phyloP scores from a whole-genome alignment of 2,888 invertebrate genomes.

The Trachelus tabidus region DNA sequence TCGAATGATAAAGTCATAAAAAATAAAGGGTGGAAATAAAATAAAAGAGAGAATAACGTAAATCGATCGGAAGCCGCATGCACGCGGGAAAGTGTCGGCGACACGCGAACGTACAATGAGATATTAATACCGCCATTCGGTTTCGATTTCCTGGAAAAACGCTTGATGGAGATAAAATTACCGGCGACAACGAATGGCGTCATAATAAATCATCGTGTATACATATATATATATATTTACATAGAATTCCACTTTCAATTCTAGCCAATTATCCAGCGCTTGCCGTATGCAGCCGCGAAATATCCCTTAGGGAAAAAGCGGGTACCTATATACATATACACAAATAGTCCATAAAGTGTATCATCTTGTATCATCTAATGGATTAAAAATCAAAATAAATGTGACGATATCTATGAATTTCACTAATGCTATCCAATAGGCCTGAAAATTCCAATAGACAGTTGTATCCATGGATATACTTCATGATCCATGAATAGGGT shows the following conservation, averaged over 20 bases:
- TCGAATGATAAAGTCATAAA: background rate
- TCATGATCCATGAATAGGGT: conserved; percentile 43
- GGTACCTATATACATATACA: background rate
- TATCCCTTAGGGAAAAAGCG: background rate
- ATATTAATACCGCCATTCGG: conserved; percentile 62
- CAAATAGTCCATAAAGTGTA: background rate
- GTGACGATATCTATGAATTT: background rate
- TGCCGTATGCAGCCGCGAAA: background rate
- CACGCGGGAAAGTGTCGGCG: conserved; percentile 55
- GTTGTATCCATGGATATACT: background rate
- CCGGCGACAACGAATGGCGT: conserved; percentile 50
- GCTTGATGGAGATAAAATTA: conserved; percentile 60
- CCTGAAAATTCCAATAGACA: background rate
- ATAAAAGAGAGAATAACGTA: conserved; percentile 40
- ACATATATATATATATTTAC: background rate
- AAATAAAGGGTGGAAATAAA: conserved; percentile 28
- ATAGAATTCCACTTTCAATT: background rate
- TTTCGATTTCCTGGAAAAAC: conserved; percentile 63
- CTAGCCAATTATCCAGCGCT: background rate
- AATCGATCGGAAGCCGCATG: conserved; percentile 54
- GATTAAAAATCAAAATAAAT: background rate
- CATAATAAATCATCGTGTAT: conserved; percentile 50
- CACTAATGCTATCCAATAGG: background rate
- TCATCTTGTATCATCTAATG: background rate
- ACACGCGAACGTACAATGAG: conserved; percentile 58